These are phyloP conservation scores for Hydroisotoma schaefferi DNA, from an alignment of 2,888 invertebrate species.

Conservation along the genomic window DNA sequence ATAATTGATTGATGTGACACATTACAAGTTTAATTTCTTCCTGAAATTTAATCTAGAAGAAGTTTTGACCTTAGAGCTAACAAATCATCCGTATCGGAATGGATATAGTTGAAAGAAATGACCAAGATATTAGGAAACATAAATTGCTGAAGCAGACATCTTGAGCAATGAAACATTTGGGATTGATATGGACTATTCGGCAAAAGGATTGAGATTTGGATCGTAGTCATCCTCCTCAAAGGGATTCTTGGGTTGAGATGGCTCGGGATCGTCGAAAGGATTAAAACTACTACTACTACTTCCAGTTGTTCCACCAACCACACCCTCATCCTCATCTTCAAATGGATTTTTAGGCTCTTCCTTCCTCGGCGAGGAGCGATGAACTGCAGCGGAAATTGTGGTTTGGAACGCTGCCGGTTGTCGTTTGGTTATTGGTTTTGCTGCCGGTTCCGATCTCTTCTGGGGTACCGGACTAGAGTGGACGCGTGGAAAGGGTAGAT, in stretches of 20 bases:
- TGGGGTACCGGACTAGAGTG: conserved; percentile 11
- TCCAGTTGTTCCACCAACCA: too few species aligned
- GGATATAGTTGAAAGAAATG: too few species aligned
- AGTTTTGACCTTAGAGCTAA: too few species aligned
- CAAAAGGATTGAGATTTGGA: conserved; percentile 71
- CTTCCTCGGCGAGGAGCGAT: neutral
- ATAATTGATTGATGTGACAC: too few species aligned
- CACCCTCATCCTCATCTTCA: conserved; percentile 53
- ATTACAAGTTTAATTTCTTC: too few species aligned
- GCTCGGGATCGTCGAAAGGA: conserved; percentile 54
- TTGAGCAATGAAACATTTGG: too few species aligned
- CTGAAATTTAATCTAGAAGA: too few species aligned
- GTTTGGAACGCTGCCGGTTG: too few species aligned
- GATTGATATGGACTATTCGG: conserved; percentile 49
- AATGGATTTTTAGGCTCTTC: conserved; percentile 52
- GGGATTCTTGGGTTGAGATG: conserved; percentile 41
- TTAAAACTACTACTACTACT: conserved; percentile 52
- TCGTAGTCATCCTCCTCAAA: conserved; percentile 61
- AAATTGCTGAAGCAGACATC: too few species aligned
- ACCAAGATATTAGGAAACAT: too few species aligned
- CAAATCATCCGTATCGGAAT: too few species aligned
- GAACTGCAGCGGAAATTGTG: conserved; percentile 15
- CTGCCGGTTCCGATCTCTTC: conserved; percentile 17
- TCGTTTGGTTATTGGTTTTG: neutral
- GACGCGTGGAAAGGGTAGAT: conserved; percentile 43